Conservation (phyloP, 2,797 vertebrate species). For the Myioborus miniatus region DNA sequence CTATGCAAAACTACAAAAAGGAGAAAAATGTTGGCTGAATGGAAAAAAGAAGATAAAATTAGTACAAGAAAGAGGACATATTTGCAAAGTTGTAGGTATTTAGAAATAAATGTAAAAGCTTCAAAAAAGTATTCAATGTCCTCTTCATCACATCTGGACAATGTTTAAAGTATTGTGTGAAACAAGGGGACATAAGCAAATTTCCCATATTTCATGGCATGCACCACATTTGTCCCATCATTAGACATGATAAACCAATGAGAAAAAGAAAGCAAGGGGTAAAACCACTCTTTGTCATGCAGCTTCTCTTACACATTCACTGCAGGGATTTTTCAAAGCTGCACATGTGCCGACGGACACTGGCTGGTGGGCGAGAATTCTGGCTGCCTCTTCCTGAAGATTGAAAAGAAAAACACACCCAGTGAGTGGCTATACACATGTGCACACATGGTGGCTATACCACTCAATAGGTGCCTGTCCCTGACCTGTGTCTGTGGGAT, state of each 20-base stretch:
- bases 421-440: slow-evolving; percentile 76
- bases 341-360: slow-evolving; percentile 84
- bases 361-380: slow-evolving; percentile 83
- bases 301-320: slow-evolving; percentile 86
- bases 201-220: slow-evolving; percentile 75
- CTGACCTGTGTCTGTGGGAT: not conserved
- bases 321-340: slow-evolving; percentile 84
- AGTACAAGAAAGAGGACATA: slow-evolving; percentile 41
- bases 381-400: slow-evolving; percentile 85
- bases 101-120: slow-evolving; percentile 53
- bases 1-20: slow-evolving; percentile 60
- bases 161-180: slow-evolving; percentile 65
- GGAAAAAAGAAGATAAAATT: slow-evolving; percentile 68
- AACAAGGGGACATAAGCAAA: slow-evolving; percentile 67
- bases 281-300: slow-evolving; percentile 80
- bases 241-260: slow-evolving; percentile 75
- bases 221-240: slow-evolving; percentile 76
- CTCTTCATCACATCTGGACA: slow-evolving; percentile 68
- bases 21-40: slow-evolving; percentile 43
- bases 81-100: slow-evolving; percentile 55
- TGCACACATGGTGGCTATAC: slow-evolving; percentile 65
- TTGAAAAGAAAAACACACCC: slow-evolving; percentile 83
- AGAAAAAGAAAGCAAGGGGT: slow-evolving; percentile 80
- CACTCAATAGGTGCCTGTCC: slow-evolving; percentile 67
- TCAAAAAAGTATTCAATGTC: slow-evolving; percentile 66